These are phyloP conservation scores for Eumerus sabulonum DNA, from an alignment of 2,888 invertebrate genomes.

Conservation along the genomic window DNA sequence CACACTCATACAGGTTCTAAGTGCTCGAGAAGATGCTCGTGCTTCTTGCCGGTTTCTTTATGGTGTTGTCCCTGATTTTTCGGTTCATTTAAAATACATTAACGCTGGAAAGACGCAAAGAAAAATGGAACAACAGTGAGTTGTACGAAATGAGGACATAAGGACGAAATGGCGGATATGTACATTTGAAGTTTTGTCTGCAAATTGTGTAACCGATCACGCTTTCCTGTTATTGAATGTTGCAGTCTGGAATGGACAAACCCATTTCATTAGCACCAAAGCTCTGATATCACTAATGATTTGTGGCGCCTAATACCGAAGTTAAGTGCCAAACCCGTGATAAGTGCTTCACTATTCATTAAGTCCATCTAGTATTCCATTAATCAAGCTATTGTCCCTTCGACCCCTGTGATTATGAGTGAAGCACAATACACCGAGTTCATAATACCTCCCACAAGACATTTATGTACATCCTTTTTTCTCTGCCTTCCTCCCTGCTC, in stretches of 20 bases:
- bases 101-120: conserved; percentile 42
- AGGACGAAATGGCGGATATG: no score
- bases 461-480: conserved; percentile 5
- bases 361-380: conserved; percentile 38
- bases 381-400: conserved; percentile 45
- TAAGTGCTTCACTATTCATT: conserved; percentile 12
- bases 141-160: no score
- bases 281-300: no score
- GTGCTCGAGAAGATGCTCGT: not conserved
- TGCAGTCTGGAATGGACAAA: no score
- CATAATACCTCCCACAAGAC: conserved; percentile 25
- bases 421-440: conserved; percentile 38
- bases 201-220: no score
- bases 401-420: conserved; percentile 40
- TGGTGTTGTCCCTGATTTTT: conserved; percentile 35
- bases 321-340: no score
- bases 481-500: not conserved
- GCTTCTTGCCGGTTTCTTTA: conserved; percentile 5
- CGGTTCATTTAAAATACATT: conserved; percentile 68
- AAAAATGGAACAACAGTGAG: conserved; percentile 40
- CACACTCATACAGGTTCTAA: no score
- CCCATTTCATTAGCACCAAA: no score
- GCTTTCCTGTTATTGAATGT: no score
- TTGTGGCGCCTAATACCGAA: no score
- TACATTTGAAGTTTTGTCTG: no score